These are phyloP conservation scores for Eclectus roratus DNA, from an alignment of 2,113 vertebrate genomes.

Conservation along the genomic window DNA sequence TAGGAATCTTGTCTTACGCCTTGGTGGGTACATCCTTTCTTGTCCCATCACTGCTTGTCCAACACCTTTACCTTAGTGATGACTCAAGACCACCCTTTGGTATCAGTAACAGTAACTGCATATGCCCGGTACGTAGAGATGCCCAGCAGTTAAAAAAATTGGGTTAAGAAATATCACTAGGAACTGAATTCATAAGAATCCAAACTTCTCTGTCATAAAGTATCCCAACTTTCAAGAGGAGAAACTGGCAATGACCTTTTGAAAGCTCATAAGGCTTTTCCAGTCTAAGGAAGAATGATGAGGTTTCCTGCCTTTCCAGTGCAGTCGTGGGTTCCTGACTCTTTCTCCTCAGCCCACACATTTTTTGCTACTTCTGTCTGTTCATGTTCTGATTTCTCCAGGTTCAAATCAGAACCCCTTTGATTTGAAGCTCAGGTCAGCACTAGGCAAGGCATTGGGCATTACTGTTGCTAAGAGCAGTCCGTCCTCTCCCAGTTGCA, in stretches of 20 bases:
- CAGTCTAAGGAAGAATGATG: neutral
- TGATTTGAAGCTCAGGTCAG: constrained; percentile 1
- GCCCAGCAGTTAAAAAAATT: neutral
- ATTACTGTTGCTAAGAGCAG: neutral
- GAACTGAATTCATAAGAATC: neutral
- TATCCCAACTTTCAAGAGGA: neutral
- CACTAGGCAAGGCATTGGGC: neutral
- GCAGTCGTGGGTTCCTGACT: rapidly evolving
- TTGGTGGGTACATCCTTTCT: neutral
- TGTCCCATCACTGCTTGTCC: neutral
- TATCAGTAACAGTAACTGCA: neutral
- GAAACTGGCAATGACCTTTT: neutral
- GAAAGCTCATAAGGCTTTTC: neutral
- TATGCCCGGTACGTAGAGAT: neutral
- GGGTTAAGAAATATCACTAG: neutral
- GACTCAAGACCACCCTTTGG: neutral
- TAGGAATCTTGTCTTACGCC: neutral
- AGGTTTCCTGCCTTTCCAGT: neutral
- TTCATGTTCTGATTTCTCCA: neutral
- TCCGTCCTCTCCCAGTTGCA: neutral
- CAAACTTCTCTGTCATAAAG: neutral
- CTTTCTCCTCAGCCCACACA: neutral
- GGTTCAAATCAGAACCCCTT: neutral
- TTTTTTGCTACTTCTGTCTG: neutral
- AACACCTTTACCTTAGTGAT: neutral